A percentile compares a stretch with the other conserved stretches of the same genome.
These are phyloP conservation scores for Motacilla tschutschensis DNA, from an alignment of 2,113 vertebrate species.

Conservation along the genomic window DNA sequence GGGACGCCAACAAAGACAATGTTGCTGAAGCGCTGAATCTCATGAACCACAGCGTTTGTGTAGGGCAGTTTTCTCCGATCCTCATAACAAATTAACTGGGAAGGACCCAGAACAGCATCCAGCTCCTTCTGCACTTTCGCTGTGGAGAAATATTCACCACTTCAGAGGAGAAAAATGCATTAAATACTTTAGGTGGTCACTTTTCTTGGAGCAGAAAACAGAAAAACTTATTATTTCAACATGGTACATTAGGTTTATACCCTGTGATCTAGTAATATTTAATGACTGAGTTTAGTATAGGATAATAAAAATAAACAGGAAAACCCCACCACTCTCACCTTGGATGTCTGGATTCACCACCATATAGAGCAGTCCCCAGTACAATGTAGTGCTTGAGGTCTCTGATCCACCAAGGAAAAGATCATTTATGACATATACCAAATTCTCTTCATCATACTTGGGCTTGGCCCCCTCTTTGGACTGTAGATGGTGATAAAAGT, in stretches of 20 bases:
- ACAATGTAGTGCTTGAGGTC: constrained; percentile 68
- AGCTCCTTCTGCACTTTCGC: constrained; percentile 64
- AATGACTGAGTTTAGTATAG: neutral
- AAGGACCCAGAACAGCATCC: constrained; percentile 16
- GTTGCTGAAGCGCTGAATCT: constrained; percentile 57
- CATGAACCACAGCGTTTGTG: constrained; percentile 39
- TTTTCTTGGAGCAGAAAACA: neutral
- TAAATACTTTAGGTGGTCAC: neutral
- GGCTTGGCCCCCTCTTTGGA: constrained; percentile 4
- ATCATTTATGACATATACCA: constrained; percentile 61
- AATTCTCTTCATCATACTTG: constrained; percentile 68
- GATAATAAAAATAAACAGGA: neutral
- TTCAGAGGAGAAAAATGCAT: neutral
- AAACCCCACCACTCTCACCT: constrained; percentile 23
- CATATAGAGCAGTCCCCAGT: constrained; percentile 72
- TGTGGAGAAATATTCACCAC: neutral
- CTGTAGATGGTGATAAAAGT: constrained; percentile 34
- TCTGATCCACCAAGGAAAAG: constrained; percentile 76
- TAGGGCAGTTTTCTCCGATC: constrained; percentile 24
- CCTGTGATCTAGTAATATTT: neutral
- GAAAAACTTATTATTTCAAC: neutral
- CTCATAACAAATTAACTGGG: constrained; percentile 12
- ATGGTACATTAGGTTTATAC: neutral
- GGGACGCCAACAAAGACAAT: neutral
- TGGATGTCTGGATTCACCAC: constrained; percentile 64